phyloP scores from a whole-genome alignment of 2,797 vertebrate genomes.

The Sciaenops ocellatus region DNA sequence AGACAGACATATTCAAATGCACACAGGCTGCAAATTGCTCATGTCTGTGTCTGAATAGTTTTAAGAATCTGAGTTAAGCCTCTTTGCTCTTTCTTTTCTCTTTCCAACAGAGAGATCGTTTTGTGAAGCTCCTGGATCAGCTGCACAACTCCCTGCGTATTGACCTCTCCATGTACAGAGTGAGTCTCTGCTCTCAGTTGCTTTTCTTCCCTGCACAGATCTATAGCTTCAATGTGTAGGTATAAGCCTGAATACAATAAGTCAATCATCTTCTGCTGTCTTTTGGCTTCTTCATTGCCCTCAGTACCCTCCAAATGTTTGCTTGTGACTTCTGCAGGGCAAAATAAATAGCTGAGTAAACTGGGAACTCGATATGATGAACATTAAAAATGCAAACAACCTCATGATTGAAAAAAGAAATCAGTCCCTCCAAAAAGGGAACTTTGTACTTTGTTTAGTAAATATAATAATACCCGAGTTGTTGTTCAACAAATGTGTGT shows the following conservation, averaged over 20 bases:
- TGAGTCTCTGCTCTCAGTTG: slow-evolving; percentile 79
- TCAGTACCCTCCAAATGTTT: neutral
- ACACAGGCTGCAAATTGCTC: slow-evolving; percentile 8
- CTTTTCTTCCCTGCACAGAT: neutral
- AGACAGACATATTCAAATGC: neutral
- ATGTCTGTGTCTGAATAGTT: slow-evolving; percentile 3
- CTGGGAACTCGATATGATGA: neutral
- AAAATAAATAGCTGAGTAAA: neutral
- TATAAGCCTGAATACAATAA: neutral
- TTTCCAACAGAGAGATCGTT: slow-evolving; percentile 91
- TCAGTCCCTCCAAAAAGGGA: too few relatives aligned
- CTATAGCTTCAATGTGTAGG: neutral
- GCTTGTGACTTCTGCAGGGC: neutral
- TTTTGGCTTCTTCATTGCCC: neutral
- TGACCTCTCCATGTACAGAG: slow-evolving; percentile 96
- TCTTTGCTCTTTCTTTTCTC: slow-evolving; percentile 10
- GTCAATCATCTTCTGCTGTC: neutral
- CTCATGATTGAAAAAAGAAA: neutral
- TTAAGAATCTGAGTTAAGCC: neutral
- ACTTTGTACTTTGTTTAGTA: too few relatives aligned
- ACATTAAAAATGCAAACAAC: neutral
- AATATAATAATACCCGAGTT: neutral
- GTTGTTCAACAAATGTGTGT: neutral
- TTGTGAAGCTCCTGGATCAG: slow-evolving; percentile 97
- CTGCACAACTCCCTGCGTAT: slow-evolving; percentile 98